Percentiles rank a stretch among this genome's conserved stretches.
Conservation (phyloP, 2,113 vertebrate genomes). For the Forbesichthys papilliferus region DNA sequence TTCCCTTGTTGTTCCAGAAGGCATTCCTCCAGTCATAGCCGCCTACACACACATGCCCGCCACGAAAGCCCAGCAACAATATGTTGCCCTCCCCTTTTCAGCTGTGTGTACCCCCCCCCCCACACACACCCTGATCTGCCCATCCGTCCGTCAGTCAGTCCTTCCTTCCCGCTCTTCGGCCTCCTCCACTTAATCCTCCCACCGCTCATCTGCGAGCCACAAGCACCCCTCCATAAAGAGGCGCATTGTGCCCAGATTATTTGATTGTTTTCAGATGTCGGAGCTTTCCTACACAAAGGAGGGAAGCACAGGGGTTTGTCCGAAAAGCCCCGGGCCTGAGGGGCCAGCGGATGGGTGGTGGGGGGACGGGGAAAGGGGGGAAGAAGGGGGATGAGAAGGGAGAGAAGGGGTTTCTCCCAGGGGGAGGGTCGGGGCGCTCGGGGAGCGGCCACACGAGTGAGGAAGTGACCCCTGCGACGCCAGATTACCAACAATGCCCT, state of each 20-base stretch:
- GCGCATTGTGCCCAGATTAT: constrained; percentile 78
- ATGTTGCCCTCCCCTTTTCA: constrained; percentile 31
- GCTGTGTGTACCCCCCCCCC: constrained; percentile 50
- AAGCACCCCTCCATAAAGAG: constrained; percentile 74
- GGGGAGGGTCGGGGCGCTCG: constrained; percentile 59
- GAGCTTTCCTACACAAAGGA: constrained; percentile 73
- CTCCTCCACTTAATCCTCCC: constrained; percentile 70
- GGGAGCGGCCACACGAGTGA: constrained; percentile 75
- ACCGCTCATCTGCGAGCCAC: constrained; percentile 74
- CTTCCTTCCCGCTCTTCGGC: constrained; percentile 47
- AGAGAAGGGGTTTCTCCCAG: constrained; percentile 26
- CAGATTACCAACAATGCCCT: constrained; percentile 82
- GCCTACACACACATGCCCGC: constrained; percentile 14
- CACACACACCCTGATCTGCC: constrained; percentile 17
- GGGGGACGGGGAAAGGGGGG: constrained; percentile 47
- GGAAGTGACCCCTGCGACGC: constrained; percentile 83
- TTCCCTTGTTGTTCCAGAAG: constrained; percentile 26
- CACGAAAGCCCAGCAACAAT: constrained; percentile 57
- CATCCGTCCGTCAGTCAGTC: no score
- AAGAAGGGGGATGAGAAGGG: neutral
- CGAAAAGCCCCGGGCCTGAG: constrained; percentile 47
- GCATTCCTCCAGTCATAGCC: constrained; percentile 16
- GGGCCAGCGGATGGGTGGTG: constrained; percentile 55
- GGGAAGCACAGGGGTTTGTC: constrained; percentile 67
- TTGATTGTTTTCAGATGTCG: constrained; percentile 82